A percentile compares a stretch with the other conserved stretches of the same genome.
phyloP scores from a whole-genome alignment of 2,113 vertebrate genomes.

The Thalassarche chlororhynchos region DNA sequence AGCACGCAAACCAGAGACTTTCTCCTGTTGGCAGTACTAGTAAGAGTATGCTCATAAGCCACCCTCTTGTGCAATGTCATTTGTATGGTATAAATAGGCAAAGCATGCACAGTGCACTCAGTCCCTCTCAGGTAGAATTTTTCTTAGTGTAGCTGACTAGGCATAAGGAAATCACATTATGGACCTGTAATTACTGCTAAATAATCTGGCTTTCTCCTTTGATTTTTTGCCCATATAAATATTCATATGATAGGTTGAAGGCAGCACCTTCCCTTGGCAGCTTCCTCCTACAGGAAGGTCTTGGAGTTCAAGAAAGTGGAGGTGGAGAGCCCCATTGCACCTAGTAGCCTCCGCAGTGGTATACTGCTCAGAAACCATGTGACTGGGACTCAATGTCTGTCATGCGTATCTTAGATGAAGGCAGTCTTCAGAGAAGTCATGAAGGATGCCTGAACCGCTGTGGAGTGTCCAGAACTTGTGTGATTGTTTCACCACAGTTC shows the following conservation, averaged over 20 bases:
- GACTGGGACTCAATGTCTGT: neutral
- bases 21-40: accelerated
- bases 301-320: neutral
- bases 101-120: neutral
- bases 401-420: neutral
- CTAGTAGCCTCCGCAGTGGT: neutral
- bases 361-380: neutral
- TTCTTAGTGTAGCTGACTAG: neutral
- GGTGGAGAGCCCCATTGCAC: neutral
- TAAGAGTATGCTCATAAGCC: neutral
- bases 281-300: neutral
- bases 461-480: neutral
- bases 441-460: neutral
- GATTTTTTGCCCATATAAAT: neutral
- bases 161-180: neutral
- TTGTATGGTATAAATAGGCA: neutral
- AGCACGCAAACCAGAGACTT: neutral
- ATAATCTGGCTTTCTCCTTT: neutral
- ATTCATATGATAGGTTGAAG: neutral
- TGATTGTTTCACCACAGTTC: neutral
- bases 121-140: neutral
- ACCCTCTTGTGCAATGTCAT: neutral
- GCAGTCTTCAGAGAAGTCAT: neutral
- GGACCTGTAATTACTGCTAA: neutral
- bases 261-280: neutral